These are phyloP conservation scores for Oenanthe melanoleuca DNA, from an alignment of 2,113 vertebrate genomes.

Conservation along the genomic window DNA sequence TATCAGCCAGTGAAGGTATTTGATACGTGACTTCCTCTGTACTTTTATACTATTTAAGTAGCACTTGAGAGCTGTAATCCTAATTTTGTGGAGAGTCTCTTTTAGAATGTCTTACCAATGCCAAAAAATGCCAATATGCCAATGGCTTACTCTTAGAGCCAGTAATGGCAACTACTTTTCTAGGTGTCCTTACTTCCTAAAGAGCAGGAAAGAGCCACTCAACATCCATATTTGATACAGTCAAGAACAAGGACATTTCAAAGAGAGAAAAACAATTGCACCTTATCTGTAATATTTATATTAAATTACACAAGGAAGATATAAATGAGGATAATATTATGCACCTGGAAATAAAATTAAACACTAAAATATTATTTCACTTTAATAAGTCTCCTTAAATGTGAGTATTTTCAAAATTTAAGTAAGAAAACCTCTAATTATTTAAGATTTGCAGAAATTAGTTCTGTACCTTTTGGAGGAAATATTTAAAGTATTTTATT, in stretches of 20 bases:
- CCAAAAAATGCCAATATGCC: background rate
- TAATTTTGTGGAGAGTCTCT: background rate
- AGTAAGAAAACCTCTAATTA: background rate
- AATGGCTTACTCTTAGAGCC: background rate
- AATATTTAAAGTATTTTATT: background rate
- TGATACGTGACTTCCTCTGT: background rate
- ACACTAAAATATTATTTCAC: background rate
- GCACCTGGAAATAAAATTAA: background rate
- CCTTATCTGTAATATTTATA: background rate
- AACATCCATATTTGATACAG: background rate
- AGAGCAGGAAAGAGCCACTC: background rate
- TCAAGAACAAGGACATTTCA: too few species aligned
- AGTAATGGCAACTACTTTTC: background rate
- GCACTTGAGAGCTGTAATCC: background rate
- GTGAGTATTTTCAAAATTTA: background rate
- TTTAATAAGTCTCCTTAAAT: background rate
- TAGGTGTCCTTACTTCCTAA: background rate
- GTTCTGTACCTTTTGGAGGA: background rate
- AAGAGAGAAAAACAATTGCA: background rate
- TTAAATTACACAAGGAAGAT: background rate
- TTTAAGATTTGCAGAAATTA: background rate
- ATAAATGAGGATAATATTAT: background rate
- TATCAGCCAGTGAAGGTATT: background rate
- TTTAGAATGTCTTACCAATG: background rate
- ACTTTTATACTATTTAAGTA: background rate